These are phyloP conservation scores for Xanthia togata DNA, from an alignment of 2,888 invertebrate species.

Conservation along the genomic window DNA sequence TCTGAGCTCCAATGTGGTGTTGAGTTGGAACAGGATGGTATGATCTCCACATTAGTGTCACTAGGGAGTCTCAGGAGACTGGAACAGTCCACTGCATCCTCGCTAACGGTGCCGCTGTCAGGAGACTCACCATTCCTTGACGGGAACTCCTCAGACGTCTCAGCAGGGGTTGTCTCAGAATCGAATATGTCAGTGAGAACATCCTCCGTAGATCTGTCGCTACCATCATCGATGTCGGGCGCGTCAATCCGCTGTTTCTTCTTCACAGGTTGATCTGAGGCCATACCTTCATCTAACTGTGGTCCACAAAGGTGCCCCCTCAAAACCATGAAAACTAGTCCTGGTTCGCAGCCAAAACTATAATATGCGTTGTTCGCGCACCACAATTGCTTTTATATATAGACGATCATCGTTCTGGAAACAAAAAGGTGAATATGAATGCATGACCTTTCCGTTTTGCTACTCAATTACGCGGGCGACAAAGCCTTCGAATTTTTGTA, in stretches of 20 bases:
- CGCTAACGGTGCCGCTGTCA: constrained; percentile 88
- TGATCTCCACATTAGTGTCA: constrained; percentile 79
- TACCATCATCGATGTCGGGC: constrained; percentile 90
- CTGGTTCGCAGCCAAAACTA: constrained; percentile 60
- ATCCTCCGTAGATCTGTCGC: constrained; percentile 89
- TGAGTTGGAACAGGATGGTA: constrained; percentile 85
- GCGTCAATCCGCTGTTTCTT: constrained; percentile 94
- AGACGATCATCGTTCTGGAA: constrained; percentile 81
- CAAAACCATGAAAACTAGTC: constrained; percentile 91
- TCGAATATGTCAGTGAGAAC: constrained; percentile 85
- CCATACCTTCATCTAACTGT: constrained; percentile 92
- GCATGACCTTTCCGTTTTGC: constrained; percentile 89
- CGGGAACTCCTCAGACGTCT: constrained; percentile 85
- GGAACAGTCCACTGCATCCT: constrained; percentile 89
- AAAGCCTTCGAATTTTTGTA: constrained; percentile 81
- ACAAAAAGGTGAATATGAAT: constrained; percentile 84
- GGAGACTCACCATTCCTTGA: constrained; percentile 86
- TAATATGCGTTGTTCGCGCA: constrained; percentile 64
- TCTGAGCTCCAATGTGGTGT: constrained; percentile 81
- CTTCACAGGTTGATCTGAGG: constrained; percentile 95
- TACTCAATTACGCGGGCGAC: constrained; percentile 90
- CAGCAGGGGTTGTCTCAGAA: constrained; percentile 81
- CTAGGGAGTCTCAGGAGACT: constrained; percentile 82
- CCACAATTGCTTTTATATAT: constrained; percentile 67
- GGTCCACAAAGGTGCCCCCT: constrained; percentile 90